phyloP scores from a whole-genome alignment of 2,113 vertebrate species.

The Oreochromis tanganicae region DNA sequence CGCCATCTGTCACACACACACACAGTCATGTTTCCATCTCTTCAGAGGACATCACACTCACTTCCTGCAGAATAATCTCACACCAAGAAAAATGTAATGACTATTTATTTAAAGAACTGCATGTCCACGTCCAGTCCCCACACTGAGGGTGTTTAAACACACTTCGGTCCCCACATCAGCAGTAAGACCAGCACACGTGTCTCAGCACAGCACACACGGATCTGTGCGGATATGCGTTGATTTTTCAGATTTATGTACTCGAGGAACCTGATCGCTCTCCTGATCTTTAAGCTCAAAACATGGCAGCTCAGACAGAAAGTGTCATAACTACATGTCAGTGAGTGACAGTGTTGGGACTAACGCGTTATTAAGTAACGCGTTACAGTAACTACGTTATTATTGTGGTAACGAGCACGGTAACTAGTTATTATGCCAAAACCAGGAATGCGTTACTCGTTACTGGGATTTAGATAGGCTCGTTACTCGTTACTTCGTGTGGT shows the following conservation, averaged over 20 bases:
- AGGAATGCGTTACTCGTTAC: too few relatives aligned
- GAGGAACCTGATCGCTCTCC: fast-evolving
- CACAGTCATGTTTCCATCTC: background rate
- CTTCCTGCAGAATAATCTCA: background rate
- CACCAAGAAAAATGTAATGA: background rate
- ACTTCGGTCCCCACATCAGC: background rate
- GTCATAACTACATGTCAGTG: background rate
- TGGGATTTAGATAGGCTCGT: too few relatives aligned
- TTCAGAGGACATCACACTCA: background rate
- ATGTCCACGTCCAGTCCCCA: background rate
- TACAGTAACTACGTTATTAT: too few relatives aligned
- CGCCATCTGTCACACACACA: background rate
- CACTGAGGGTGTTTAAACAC: background rate
- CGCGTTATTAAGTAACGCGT: too few relatives aligned
- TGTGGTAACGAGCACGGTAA: too few relatives aligned
- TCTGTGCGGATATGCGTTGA: background rate
- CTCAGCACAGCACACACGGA: background rate
- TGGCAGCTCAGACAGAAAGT: background rate
- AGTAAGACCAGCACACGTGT: background rate
- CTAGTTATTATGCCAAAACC: too few relatives aligned
- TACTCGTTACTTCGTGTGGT: too few relatives aligned
- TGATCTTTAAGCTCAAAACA: fast-evolving
- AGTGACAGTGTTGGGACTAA: too few relatives aligned
- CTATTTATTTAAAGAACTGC: background rate
- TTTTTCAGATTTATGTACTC: background rate